phyloP scores from a whole-genome alignment of 2,113 vertebrate genomes.

The Panthera tigris region DNA sequence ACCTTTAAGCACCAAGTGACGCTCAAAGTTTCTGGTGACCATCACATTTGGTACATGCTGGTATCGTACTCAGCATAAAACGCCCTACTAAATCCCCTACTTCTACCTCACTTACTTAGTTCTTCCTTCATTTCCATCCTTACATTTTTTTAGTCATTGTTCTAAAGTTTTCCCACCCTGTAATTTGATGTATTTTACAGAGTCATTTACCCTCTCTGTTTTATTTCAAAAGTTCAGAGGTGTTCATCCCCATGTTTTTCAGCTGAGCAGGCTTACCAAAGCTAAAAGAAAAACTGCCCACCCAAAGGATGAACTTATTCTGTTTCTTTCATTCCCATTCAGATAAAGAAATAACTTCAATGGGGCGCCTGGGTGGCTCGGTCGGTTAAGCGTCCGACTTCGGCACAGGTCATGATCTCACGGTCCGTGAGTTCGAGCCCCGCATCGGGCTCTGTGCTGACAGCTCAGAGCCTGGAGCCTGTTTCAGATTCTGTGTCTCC shows the following conservation, averaged over 20 bases:
- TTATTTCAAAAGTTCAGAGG: constrained; percentile 14
- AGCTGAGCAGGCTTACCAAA: background rate
- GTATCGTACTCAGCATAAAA: background rate
- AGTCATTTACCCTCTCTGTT: constrained; percentile 13
- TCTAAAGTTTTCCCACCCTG: background rate
- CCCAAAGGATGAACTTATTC: background rate
- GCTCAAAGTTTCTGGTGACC: background rate
- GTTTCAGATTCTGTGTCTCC: no score
- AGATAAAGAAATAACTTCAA: background rate
- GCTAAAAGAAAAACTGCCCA: constrained; percentile 1
- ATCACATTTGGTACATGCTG: background rate
- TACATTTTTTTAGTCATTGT: background rate
- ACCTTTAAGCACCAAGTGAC: background rate
- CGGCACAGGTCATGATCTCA: no score
- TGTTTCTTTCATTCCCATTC: background rate
- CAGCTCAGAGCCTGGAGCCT: no score
- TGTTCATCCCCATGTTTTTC: background rate
- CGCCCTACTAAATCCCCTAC: background rate
- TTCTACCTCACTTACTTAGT: background rate
- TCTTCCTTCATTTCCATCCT: background rate
- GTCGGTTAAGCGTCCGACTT: no score
- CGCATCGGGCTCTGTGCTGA: no score
- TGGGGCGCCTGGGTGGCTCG: no score
- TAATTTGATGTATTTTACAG: background rate
- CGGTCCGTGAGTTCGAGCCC: no score